Base-by-base conservation (phyloP, 2,888 invertebrate genomes). In the Callimorpha dominula region DNA sequence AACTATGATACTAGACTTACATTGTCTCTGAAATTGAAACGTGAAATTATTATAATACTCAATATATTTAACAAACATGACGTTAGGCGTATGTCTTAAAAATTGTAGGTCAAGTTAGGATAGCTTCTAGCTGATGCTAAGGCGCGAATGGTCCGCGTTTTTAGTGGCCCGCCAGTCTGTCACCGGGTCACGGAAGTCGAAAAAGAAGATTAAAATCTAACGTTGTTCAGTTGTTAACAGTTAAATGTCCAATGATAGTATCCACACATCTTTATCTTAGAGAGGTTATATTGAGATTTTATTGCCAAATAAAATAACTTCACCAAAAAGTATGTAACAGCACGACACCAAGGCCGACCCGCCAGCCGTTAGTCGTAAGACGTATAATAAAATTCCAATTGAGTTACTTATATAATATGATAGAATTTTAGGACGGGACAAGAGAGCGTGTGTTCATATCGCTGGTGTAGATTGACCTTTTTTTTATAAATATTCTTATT, bases 371-470 rank as follows among this genome's bases (percentile, higher is more conserved):
- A 57, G n/a, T 20, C 57, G 57, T 57, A n/a, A 57, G 57, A 57
- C 57, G 57, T 20, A 57, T 57, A 57, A 57, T 20, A 20, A 57
- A 57, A 57, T 57, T 63, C 63, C 63, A 31, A 63, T 31, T 63
- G 42, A 63, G 42, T 4, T 20, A 57, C 57, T 57, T 11, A 57
- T 57, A 20, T 20, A 57, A 20, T 20, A 57, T 57, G 57, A 20
- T 11, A 57, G n/a, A 57, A 57, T 20, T 20, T 57, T n/a, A 9
- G 9, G 20, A 57, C 11, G 11, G 20, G 20, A 57, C 20, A 57
- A 57, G 20, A 20, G 57, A 57, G n/a, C 57, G 20, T 57, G n/a
- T 4, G 57, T 57, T 57, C 57, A 11, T 20, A 0, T 57, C 11
- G 20, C 57, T 57, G 57, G n/a, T n/a, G n/a, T n/a, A n/a, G n/a